These are phyloP conservation scores for Rhopilema esculentum DNA, from an alignment of 30 jellyfish, hydroid and myxozoan species.

Conservation along the genomic window DNA sequence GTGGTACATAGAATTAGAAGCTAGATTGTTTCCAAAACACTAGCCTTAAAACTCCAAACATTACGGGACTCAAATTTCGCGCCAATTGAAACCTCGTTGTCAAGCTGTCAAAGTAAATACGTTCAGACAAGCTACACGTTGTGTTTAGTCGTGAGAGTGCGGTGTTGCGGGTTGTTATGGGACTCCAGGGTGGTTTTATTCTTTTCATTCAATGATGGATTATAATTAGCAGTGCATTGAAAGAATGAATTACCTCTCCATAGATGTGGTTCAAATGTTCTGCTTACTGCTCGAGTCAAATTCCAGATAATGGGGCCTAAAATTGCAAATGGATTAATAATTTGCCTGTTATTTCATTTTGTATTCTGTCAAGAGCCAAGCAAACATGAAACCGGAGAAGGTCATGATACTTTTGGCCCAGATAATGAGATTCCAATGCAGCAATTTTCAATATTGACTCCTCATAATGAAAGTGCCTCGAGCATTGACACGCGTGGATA, in stretches of 20 bases:
- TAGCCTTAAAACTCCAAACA: too few relatives aligned
- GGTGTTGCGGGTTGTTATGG: slow-evolving; percentile 26
- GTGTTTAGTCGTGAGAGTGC: not conserved
- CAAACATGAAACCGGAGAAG: not conserved
- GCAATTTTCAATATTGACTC: slow-evolving; percentile 3
- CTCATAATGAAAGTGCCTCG: not conserved
- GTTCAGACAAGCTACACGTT: not conserved
- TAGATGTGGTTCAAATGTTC: not conserved
- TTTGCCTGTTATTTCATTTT: not conserved
- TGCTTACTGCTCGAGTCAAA: not conserved
- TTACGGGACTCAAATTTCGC: not conserved
- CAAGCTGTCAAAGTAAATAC: not conserved
- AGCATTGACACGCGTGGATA: slow-evolving; percentile 71
- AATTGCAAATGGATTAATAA: not conserved
- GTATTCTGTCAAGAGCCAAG: not conserved
- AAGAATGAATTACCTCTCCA: not conserved
- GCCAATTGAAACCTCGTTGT: not conserved
- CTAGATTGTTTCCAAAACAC: too few relatives aligned
- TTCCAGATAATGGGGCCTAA: not conserved
- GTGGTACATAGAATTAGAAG: too few relatives aligned
- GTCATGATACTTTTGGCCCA: not conserved
- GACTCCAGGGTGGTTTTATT: slow-evolving; percentile 21
- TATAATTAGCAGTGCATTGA: too few relatives aligned
- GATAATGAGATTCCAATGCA: slow-evolving; percentile 11
- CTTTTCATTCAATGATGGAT: not conserved